Evolutionary conservation across 1,140 invertebrate species (phyloP), one percentile per base, ranked within the genome.

Genomic region (Akabosia matsudoensis): DNA sequence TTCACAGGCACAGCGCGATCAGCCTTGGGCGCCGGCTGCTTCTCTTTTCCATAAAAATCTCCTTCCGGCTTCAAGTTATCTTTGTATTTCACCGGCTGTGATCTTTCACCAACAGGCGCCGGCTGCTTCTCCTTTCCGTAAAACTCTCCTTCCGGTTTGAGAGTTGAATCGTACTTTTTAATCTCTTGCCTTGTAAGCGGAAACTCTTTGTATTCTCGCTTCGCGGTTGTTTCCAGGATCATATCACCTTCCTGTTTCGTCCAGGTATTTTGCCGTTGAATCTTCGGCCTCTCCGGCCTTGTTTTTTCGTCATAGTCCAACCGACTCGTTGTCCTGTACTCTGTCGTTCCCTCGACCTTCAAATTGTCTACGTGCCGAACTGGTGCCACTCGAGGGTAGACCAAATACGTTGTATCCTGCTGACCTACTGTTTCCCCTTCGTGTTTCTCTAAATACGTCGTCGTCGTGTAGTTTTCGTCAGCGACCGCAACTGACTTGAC

Each of bases 201-300:
- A 70, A 30, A 85, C 67, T 82, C 78, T 33, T 79, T 80, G 82
- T 87, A 92, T 84, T 92, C 90, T 2, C 87, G 86, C 83, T 87
- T 85, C 61, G 85, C 88, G 51, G 90, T 92, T 1, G 89, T 92
- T 81, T 90, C 89, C 71, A 88, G 88, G 37, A 79, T 67, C 84
- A 92, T 89, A 75, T 92, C 90, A 51, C 90, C 90, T 84, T 92
- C 91, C 45, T 90, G 84, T 85, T 92, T 93, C 0, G 91, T 93
- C 87, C 90, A 94, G 2, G 92, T 94, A 82, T 93, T 93, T 70
- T 92, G 88, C 80, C 92, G 86, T 72, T 92, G 89, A 56, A 91
- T 88, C 80, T 85, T 88, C 18, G 90, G 88, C 80, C 89, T 86
- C 84, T 92, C 90, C 26, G 86, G 86, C 0, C 28, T 0, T 56